Evolutionary conservation across 1,140 invertebrate species (phyloP), one percentile per base, ranked within the genome.

Genomic region (Drosophila pectinifera): DNA sequence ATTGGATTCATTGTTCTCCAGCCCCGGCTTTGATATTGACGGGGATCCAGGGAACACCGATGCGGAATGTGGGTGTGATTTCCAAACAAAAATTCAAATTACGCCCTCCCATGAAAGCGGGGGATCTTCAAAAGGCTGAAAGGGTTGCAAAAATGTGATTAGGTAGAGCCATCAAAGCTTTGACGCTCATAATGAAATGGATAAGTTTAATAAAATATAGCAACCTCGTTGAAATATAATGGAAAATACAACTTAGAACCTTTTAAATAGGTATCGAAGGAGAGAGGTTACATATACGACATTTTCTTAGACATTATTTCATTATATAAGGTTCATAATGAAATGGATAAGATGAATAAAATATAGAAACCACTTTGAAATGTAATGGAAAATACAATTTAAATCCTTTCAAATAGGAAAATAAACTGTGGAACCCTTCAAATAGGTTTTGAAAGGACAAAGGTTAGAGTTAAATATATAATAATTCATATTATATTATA

Each of bases 1-100:
- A 86, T 86, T 86, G 82, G 69, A 72, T 86, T 61, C 31, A 80
- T 78, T 78, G 75, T 61, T 86, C 54, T 42, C 36, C 49, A n/a
- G 34, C 18, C 26, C 14, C n/a, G 34, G 42, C 49, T 74, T 38
- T 53, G 51, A 74, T 64, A 74, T 74, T 75, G 58, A 64, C 48
- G 64, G 57, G 39, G 14, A 51, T 22, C 51, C 26, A 46, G 62
- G 43, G 34, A 49, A 46, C 22, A 34, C 31, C 64, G 36, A 56
- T 67, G 41, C 22, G 49, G 49, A 51, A 65, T 64, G 59, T 13
- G 64, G 59, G n/a, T 65, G 36, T 67, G 46, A 65, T 65, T 67
- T 26, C 18, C 18, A 48, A 64, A 20, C 8, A 65, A 24, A 65
- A 41, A 46, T 39, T 46, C 31, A 38, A 45, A 63, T 39, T 46